Conservation (phyloP, 2,113 vertebrate species). For the Craseonycteris thonglongyai region DNA sequence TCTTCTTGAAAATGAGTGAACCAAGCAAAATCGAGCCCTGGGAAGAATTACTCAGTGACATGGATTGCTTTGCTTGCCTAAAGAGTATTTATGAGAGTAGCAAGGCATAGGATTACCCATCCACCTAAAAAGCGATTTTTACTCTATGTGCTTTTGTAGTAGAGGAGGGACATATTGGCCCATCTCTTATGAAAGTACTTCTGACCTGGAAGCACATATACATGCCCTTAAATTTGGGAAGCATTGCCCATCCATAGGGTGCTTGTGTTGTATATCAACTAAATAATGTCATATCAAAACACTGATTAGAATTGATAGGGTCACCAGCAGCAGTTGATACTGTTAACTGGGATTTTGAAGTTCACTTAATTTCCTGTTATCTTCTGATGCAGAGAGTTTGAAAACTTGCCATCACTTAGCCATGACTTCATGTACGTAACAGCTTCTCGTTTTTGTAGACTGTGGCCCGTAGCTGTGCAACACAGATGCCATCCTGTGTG, state of each 20-base stretch:
- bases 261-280: not conserved
- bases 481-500: not conserved
- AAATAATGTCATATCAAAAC: not conserved
- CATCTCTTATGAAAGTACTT: rapidly evolving
- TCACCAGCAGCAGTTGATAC: not conserved
- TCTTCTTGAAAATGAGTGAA: not conserved
- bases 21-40: not conserved
- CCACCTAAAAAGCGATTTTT: not conserved
- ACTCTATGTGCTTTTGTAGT: not conserved
- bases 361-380: not conserved
- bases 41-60: not conserved
- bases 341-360: not conserved
- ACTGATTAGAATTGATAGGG: not conserved
- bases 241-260: rapidly evolving
- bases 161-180: not conserved
- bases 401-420: not conserved
- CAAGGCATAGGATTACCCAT: not conserved
- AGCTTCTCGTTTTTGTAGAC: not conserved
- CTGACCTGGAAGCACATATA: not conserved
- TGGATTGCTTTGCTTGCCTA: not conserved
- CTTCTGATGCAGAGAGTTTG: not conserved
- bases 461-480: rapidly evolving
- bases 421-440: rapidly evolving
- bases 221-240: not conserved
- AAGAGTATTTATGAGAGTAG: not conserved